These are phyloP conservation scores for Tricholaema leucomelas DNA, from an alignment of 2,113 vertebrate genomes.

Conservation along the genomic window DNA sequence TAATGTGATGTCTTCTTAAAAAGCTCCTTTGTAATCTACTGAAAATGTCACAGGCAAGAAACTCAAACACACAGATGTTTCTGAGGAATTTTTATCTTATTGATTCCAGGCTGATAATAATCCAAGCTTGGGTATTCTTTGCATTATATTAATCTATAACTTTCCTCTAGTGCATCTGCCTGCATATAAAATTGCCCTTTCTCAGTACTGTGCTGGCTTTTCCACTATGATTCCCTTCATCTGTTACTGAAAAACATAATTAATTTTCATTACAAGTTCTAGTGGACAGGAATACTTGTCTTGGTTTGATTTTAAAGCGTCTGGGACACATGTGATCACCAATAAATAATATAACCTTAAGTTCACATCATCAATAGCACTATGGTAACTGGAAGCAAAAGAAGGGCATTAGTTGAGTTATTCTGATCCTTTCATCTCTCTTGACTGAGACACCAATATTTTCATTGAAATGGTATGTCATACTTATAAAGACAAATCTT, in stretches of 20 bases:
- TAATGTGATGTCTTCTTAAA: neutral
- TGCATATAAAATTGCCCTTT: neutral
- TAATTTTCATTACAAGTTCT: neutral
- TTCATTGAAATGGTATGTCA: slow-evolving; percentile 10
- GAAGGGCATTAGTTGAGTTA: neutral
- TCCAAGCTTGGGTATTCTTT: neutral
- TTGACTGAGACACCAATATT: neutral
- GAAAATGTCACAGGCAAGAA: neutral
- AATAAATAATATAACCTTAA: slow-evolving; percentile 9
- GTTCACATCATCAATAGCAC: neutral
- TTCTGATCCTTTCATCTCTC: slow-evolving; percentile 8
- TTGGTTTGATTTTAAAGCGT: slow-evolving; percentile 25
- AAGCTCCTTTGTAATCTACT: neutral
- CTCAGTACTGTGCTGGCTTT: neutral
- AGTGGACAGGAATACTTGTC: neutral
- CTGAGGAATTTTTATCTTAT: neutral
- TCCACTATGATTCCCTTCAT: neutral
- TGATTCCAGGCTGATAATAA: neutral
- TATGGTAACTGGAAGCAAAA: neutral
- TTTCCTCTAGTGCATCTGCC: neutral
- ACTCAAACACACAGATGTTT: neutral
- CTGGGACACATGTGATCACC: neutral
- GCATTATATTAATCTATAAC: neutral
- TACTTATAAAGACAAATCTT: neutral
- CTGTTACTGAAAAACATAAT: neutral